These are phyloP conservation scores for Ahaetulla prasina DNA, from an alignment of 2,113 vertebrate species.

Conservation along the genomic window DNA sequence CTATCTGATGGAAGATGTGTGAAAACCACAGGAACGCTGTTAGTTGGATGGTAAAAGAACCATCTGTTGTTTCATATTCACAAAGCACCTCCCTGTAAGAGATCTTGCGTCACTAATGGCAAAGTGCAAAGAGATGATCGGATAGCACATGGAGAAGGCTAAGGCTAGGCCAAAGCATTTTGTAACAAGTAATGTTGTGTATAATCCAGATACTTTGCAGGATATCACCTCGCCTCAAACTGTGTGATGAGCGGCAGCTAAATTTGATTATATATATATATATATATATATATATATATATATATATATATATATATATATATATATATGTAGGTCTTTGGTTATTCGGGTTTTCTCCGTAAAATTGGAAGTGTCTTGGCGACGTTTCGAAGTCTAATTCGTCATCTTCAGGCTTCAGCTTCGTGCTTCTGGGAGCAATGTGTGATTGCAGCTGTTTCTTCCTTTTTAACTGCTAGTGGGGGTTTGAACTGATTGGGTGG, in stretches of 20 bases:
- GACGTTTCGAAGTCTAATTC: too few species aligned
- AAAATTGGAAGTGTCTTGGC: too few species aligned
- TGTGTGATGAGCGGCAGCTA: neutral
- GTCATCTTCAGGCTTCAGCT: too few species aligned
- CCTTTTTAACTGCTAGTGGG: too few species aligned
- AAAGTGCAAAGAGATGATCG: neutral
- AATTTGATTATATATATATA: too few species aligned
- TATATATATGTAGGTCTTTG: too few species aligned
- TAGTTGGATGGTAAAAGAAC: neutral
- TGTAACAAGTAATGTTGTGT: neutral
- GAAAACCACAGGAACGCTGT: slow-evolving; percentile 6
- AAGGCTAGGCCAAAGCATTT: neutral
- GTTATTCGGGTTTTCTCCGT: too few species aligned
- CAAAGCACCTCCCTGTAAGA: neutral
- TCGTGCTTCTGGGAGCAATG: too few species aligned
- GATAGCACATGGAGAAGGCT: neutral
- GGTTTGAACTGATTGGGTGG: too few species aligned
- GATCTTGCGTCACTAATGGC: neutral
- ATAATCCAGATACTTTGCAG: neutral
- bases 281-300: too few species aligned
- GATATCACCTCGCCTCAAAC: neutral
- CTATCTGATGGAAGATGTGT: neutral
- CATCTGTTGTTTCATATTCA: neutral
- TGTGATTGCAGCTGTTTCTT: too few species aligned
- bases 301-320: too few species aligned